A percentile compares a stretch with the other conserved stretches of the same genome.
Evolutionary conservation across 2,888 invertebrate species (phyloP).

Genomic region (Eupsilia transversa): DNA sequence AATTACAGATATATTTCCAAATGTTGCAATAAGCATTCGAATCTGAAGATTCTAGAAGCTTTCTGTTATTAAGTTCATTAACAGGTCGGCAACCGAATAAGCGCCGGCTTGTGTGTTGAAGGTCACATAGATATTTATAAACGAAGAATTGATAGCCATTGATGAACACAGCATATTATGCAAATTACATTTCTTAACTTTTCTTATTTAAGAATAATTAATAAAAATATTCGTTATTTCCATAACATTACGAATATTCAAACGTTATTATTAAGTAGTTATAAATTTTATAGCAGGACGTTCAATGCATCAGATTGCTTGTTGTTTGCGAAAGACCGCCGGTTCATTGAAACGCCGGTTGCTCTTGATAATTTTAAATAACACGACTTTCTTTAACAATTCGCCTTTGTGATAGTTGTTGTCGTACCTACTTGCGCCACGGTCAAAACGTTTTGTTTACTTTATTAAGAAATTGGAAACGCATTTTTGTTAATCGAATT

Average conservation of each 20-base stretch:
- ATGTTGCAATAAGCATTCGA: too few species aligned
- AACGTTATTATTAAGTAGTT: background rate
- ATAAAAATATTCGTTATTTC: background rate
- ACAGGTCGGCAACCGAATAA: background rate
- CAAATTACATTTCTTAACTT: conserved; percentile 5
- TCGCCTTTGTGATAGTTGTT: conserved; percentile 38
- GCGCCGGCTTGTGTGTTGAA: background rate
- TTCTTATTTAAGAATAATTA: background rate
- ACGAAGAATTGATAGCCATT: background rate
- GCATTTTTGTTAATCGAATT: background rate
- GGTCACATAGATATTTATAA: background rate
- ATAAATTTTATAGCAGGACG: background rate
- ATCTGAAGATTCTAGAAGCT: background rate
- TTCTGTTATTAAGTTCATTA: background rate
- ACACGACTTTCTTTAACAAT: conserved; percentile 52
- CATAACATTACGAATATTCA: background rate
- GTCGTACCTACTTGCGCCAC: conserved; percentile 18
- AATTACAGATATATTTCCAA: too few species aligned
- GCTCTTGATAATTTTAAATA: conserved; percentile 44
- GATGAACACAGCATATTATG: background rate
- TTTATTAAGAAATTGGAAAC: conserved; percentile 16
- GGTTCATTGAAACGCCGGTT: conserved; percentile 25
- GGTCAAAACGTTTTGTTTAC: conserved; percentile 21
- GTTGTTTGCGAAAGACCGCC: conserved; percentile 18
- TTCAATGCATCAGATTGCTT: conserved; percentile 20